A percentile compares a stretch with the other conserved stretches of the same genome.
Conservation (phyloP, 2,113 vertebrate genomes). For the Athene cunicularia region DNA sequence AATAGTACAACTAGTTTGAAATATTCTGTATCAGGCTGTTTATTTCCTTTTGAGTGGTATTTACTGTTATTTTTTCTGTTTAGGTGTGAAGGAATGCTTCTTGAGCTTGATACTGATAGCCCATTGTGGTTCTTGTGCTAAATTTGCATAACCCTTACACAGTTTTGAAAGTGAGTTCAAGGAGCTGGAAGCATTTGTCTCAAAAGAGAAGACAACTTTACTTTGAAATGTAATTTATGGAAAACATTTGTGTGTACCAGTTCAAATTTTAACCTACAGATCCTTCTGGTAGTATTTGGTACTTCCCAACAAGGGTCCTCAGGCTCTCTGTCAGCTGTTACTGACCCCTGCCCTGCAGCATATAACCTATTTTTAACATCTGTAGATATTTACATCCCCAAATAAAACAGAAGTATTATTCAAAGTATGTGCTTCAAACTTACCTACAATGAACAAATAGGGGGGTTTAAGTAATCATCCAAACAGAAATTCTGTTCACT, state of each 20-base stretch:
- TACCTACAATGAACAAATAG: background rate
- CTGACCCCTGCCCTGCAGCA: background rate
- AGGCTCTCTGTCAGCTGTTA: background rate
- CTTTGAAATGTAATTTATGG: background rate
- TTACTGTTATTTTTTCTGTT: background rate
- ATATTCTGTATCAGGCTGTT: background rate
- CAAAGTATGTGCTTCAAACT: accelerated
- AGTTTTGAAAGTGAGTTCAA: background rate
- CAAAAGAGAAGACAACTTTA: background rate
- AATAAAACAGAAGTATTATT: background rate
- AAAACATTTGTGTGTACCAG: background rate
- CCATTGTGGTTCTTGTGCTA: background rate
- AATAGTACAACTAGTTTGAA: background rate
- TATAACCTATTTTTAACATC: too few relatives aligned
- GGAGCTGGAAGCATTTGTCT: background rate
- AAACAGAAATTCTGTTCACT: accelerated
- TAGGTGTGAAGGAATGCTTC: background rate
- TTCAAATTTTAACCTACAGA: background rate
- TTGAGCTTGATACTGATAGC: background rate
- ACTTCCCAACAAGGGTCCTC: background rate
- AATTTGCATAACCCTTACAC: background rate
- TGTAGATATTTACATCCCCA: background rate
- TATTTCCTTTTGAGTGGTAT: background rate
- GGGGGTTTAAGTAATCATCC: background rate
- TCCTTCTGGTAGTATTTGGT: background rate